These are phyloP conservation scores for Buphagus erythrorhynchus DNA, from an alignment of 2,797 vertebrate genomes.

Conservation along the genomic window DNA sequence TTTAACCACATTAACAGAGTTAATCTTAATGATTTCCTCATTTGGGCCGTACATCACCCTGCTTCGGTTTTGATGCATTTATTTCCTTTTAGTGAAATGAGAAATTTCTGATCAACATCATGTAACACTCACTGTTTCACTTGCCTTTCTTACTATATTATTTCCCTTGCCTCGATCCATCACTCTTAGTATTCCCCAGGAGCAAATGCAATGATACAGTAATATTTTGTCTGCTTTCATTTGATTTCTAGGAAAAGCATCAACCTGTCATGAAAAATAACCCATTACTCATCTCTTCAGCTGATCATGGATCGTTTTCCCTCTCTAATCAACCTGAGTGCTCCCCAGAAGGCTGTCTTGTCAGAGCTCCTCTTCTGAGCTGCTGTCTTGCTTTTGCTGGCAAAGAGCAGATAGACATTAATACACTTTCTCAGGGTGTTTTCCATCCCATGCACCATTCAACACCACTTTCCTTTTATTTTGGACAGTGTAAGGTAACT, in stretches of 20 bases:
- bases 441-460: background rate
- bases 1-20: background rate
- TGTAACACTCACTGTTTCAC: background rate
- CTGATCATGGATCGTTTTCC: background rate
- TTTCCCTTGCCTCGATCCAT: background rate
- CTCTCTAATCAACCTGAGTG: background rate
- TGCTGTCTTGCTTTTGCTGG: background rate
- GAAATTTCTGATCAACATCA: background rate
- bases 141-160: background rate
- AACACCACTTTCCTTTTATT: background rate
- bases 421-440: background rate
- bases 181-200: background rate
- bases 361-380: background rate
- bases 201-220: background rate
- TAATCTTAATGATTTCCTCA: background rate
- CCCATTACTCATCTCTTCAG: conserved; percentile 18
- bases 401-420: background rate
- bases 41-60: background rate
- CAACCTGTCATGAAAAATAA: background rate
- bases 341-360: background rate
- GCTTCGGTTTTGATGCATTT: background rate
- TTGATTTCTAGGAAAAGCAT: conserved; percentile 23
- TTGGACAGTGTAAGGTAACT: background rate
- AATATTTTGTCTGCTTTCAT: conserved; percentile 28
- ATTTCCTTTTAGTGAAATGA: background rate